Percentiles rank a stretch among this genome's conserved stretches.
phyloP scores from a whole-genome alignment of 1,140 invertebrate genomes.

The Episyrphus balteatus region DNA sequence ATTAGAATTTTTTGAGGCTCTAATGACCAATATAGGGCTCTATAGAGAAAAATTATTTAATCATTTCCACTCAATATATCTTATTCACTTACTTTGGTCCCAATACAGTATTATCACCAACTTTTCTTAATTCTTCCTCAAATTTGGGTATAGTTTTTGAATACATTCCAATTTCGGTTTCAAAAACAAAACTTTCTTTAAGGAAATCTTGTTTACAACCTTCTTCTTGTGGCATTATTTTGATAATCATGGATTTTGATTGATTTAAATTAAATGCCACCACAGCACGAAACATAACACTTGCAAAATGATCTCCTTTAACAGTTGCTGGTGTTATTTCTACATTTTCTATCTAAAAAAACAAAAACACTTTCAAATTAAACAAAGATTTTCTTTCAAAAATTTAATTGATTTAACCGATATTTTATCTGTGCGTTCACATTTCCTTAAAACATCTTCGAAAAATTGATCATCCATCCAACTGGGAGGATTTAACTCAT shows the following conservation, averaged over 20 bases:
- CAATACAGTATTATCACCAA: slow-evolving; percentile 3
- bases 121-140: not conserved
- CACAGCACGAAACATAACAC: slow-evolving; percentile 2
- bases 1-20: not conserved
- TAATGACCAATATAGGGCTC: too few relatives aligned
- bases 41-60: too few relatives aligned
- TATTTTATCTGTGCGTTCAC: slow-evolving; percentile 1
- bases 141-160: slow-evolving; percentile 4
- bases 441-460: not conserved
- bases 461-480: slow-evolving; percentile 10
- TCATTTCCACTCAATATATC: too few relatives aligned
- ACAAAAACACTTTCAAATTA: too few relatives aligned
- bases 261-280: not conserved
- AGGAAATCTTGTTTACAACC: slow-evolving; percentile 3
- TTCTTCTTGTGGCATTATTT: slow-evolving; percentile 1
- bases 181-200: not conserved
- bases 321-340: not conserved
- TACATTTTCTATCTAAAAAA: not conserved
- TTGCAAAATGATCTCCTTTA: slow-evolving; percentile 7
- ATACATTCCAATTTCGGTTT: slow-evolving; percentile 5
- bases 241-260: slow-evolving; percentile 3
- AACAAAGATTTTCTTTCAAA: too few relatives aligned
- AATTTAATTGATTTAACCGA: too few relatives aligned
- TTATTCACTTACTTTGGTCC: not conserved
- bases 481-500: slow-evolving; percentile 6